Evolutionary conservation across 2,888 invertebrate species (phyloP), one percentile per base, ranked within the genome.

Genomic region (Lingula anatina): DNA sequence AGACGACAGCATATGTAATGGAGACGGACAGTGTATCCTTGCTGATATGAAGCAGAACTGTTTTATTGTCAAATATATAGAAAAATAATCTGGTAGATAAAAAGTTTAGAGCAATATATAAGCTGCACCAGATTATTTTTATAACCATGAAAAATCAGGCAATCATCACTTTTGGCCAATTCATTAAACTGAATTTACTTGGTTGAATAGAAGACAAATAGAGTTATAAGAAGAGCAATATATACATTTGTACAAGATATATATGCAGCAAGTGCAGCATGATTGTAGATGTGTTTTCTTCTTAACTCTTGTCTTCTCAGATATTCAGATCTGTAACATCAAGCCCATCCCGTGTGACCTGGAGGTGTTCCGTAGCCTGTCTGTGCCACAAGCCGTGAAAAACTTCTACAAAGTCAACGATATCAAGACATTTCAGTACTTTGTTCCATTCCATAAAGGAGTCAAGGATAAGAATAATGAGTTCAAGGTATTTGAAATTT

Each of bases 311-410:
- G n/a, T n/a, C 3, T 5, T 27, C 4, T 28, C 68, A 89, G 89
- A 85, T 73, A 92, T 94, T 61, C 93, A 94, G 81, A 93, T 95
- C 59, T 90, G 92, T 76, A 91, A 89, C 78, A 94, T 95, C 37
- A 89, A 91, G 66, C 91, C 95, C 0, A 85, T 93, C 25, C 85
- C 91, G 0, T 86, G 87, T 55, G 83, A 75, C 4, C 68, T 71
- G n/a, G 63, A 66, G n/a, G 68, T 68, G 46, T 76, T 86, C 83
- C 83, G 53, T 76, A 81, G 52, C 2, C 75, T 75, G 12, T 86
- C 87, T 52, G 87, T 93, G 49, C 90, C 93, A 0, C 89, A 90
- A 59, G 88, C 88, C 71, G 88, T 94, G 5, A 58, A 56, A n/a
- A 60, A 59, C 44, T 75, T 72, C 58, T 72, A 73, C 59, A 59